phyloP scores from a whole-genome alignment of 1,140 invertebrate species.

The Idris sp. region DNA sequence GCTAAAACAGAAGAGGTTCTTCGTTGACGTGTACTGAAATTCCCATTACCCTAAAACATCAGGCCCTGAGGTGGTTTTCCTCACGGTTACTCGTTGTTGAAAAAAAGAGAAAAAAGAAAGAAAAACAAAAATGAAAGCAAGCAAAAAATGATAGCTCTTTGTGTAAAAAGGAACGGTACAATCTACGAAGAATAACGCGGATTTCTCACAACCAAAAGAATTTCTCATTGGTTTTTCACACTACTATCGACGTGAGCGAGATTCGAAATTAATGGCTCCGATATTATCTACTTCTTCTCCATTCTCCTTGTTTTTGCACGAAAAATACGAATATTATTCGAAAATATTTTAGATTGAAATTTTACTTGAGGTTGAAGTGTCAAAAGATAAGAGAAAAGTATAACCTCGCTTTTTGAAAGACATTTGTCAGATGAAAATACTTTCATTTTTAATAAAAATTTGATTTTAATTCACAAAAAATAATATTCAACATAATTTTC shows the following conservation, averaged over 20 bases:
- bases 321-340: not conserved
- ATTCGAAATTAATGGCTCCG: conserved; percentile 50
- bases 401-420: too few species aligned
- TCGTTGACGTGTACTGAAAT: conserved; percentile 58
- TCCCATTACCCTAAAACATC: conserved; percentile 70
- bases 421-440: too few species aligned
- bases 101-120: conserved; percentile 9
- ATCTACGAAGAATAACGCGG: conserved; percentile 38
- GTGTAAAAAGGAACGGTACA: conserved; percentile 36
- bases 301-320: conserved; percentile 17
- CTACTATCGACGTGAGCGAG: conserved; percentile 28
- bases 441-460: too few species aligned
- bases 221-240: conserved; percentile 46
- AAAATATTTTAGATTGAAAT: too few species aligned
- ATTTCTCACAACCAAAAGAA: conserved; percentile 34
- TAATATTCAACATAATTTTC: too few species aligned
- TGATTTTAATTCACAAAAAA: too few species aligned
- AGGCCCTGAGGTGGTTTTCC: conserved; percentile 56
- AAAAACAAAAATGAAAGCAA: conserved; percentile 9
- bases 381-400: too few species aligned
- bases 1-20: conserved; percentile 53
- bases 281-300: conserved; percentile 33
- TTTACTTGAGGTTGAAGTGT: too few species aligned
- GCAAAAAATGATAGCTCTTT: conserved; percentile 44
- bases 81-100: conserved; percentile 33